Evolutionary conservation across 1,140 invertebrate species (phyloP).

Genomic region (Nasonia vitripennis): DNA sequence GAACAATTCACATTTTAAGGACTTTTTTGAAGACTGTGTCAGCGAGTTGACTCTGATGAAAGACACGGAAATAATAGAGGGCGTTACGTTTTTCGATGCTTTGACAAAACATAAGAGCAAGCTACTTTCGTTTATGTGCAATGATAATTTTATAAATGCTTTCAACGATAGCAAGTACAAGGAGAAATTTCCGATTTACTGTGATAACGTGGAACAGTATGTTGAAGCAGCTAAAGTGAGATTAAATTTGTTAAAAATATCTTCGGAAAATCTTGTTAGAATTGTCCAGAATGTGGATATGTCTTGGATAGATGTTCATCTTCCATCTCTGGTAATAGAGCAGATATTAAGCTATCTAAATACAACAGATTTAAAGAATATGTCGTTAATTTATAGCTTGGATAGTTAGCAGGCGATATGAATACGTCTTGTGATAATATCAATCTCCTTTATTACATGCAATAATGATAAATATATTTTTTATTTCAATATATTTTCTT

Average conservation of each 20-base stretch:
- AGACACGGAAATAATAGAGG: not conserved
- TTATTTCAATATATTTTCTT: not conserved
- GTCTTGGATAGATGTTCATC: conserved; percentile 1
- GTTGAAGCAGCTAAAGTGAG: not conserved
- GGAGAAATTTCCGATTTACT: not conserved
- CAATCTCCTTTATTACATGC: not conserved
- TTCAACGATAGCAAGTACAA: not conserved
- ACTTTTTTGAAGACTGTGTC: conserved; percentile 2
- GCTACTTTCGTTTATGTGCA: not conserved
- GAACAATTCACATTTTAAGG: not conserved
- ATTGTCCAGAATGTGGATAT: conserved; percentile 17
- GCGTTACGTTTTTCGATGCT: not conserved
- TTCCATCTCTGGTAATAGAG: conserved; percentile 14
- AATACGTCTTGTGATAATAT: not conserved
- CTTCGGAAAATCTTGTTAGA: not conserved
- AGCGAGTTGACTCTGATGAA: conserved; percentile 12
- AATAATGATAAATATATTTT: conserved; percentile 2
- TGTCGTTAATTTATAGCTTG: conserved; percentile 3
- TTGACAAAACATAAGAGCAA: not conserved
- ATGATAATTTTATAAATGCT: conserved; percentile 10
- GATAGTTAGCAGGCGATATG: not conserved
- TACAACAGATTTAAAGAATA: conserved; percentile 5
- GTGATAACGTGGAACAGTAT: not conserved
- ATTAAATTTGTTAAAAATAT: not conserved
- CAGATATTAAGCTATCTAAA: conserved; percentile 20